These are phyloP conservation scores for Leptinotarsa defecta DNA, from an alignment of 1,140 invertebrate species.

Conservation along the genomic window DNA sequence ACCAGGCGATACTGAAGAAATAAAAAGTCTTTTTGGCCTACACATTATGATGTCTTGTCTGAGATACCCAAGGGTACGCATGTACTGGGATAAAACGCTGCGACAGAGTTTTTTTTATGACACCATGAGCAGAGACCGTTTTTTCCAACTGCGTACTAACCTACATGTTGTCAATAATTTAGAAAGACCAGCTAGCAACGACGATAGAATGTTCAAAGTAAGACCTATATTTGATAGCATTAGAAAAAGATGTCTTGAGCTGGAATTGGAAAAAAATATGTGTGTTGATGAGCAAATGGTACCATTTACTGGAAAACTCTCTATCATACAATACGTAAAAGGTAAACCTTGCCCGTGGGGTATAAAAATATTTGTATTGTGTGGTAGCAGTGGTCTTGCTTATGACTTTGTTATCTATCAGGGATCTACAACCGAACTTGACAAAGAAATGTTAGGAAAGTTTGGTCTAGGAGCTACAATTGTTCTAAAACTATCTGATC, in stretches of 20 bases:
- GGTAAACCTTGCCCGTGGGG: constrained; percentile 52
- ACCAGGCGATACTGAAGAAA: neutral
- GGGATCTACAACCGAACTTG: constrained; percentile 43
- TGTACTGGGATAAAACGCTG: neutral
- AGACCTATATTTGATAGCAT: constrained; percentile 45
- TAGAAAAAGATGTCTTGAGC: constrained; percentile 41
- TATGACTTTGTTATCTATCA: constrained; percentile 50
- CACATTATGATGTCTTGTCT: neutral
- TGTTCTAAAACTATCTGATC: constrained; percentile 30
- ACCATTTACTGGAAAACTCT: constrained; percentile 47
- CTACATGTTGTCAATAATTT: constrained; percentile 10
- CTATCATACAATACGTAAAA: neutral
- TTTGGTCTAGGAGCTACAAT: constrained; percentile 24
- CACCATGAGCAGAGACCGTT: constrained; percentile 10
- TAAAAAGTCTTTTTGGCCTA: constrained; percentile 4
- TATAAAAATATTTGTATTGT: constrained; percentile 54
- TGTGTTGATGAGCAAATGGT: constrained; percentile 55
- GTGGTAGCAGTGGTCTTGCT: constrained; percentile 37
- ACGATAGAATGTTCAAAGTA: constrained; percentile 50
- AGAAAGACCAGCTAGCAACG: neutral
- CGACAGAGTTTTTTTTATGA: neutral
- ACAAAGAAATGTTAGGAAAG: constrained; percentile 9
- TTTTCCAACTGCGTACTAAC: neutral
- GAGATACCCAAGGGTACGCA: neutral
- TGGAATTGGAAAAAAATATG: constrained; percentile 44